A percentile compares a stretch with the other conserved stretches of the same genome.
Evolutionary conservation across 2,113 vertebrate genomes (phyloP).

Genomic region (Astatoreochromis straeleni): DNA sequence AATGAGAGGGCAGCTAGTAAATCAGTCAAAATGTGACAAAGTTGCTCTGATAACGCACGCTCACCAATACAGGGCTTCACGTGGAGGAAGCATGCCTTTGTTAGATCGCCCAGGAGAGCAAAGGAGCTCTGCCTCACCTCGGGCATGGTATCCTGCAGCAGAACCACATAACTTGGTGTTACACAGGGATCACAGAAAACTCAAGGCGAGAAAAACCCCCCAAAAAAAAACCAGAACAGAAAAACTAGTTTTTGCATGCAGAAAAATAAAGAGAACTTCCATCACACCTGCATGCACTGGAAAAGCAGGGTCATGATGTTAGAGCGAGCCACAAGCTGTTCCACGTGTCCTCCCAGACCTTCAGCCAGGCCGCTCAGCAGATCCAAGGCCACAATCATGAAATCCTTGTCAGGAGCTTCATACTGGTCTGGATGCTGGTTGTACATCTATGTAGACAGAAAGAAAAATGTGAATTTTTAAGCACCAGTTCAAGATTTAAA

Average conservation of each 20-base stretch:
- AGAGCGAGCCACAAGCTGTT: constrained; percentile 88
- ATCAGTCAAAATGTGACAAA: not conserved
- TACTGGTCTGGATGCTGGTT: constrained; percentile 94
- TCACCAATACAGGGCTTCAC: constrained; percentile 93
- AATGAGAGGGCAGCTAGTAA: not conserved
- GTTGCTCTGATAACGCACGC: not conserved
- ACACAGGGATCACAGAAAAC: not conserved
- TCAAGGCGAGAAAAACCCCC: accelerated
- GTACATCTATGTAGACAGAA: constrained; percentile 78
- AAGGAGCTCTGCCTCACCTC: constrained; percentile 95
- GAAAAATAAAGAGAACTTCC: not conserved
- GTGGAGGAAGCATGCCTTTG: constrained; percentile 92
- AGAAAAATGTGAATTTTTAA: not conserved
- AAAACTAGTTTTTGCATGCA: not conserved
- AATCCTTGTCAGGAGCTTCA: constrained; percentile 93
- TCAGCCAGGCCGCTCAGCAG: constrained; percentile 91
- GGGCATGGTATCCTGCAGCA: constrained; percentile 86
- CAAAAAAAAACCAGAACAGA: accelerated
- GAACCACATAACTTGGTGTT: not conserved
- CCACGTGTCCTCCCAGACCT: constrained; percentile 85
- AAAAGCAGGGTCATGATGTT: constrained; percentile 95
- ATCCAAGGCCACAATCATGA: constrained; percentile 95
- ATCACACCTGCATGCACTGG: constrained; percentile 91
- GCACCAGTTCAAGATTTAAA: not conserved
- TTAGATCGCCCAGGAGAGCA: constrained; percentile 88